Base-by-base conservation (phyloP, 2,113 vertebrate species). In the Mastomys coucha region DNA sequence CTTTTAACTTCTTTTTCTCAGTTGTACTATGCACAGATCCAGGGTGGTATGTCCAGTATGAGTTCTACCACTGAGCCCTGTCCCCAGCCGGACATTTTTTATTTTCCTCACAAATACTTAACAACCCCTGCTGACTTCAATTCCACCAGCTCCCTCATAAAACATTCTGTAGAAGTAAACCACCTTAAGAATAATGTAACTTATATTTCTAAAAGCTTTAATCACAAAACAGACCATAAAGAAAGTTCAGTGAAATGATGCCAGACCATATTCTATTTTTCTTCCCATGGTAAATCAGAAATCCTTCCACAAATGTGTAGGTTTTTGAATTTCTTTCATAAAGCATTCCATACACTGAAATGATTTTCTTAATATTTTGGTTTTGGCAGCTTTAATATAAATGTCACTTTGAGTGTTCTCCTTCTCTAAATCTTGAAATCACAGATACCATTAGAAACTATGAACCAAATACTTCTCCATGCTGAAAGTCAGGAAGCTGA, bases 321-420 rank as follows among this genome's bases (percentile, higher is more conserved):
- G 16, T 20, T 82, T 94, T 96, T 81, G 9, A 45, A 60, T 93
- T 91, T 86, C 24, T 88, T 96, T 95, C 26, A 33, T 33, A 92
- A 91, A 13, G 24, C 6, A 26, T n/a, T 96, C 78, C 70, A 96
- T 33, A 90, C 56, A 42, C 42, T 75, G 70, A 97, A 67, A 69
- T 7, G n/a, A 31, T 97, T 96, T 77, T 91, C 65, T 69, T 87
- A 33, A 94, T 84, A 70, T n/a, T 1, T 76, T 89, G 33, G n/a
- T 51, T 63, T 95, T 91, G 53, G 51, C 36, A 89, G n/a, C 33
- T 95, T 67, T 96, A 97, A 97, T 96, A 96, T 89, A 96, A 96
- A 91, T 8, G 33, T 94, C 94, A 96, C 56, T 94, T 92, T 94
- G 69, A 96, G 76, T 78, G 14, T 10, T 51, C 81, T 58, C n/a